Conservation (phyloP, 2,113 vertebrate species). For the Gracilinanus agilis region DNA sequence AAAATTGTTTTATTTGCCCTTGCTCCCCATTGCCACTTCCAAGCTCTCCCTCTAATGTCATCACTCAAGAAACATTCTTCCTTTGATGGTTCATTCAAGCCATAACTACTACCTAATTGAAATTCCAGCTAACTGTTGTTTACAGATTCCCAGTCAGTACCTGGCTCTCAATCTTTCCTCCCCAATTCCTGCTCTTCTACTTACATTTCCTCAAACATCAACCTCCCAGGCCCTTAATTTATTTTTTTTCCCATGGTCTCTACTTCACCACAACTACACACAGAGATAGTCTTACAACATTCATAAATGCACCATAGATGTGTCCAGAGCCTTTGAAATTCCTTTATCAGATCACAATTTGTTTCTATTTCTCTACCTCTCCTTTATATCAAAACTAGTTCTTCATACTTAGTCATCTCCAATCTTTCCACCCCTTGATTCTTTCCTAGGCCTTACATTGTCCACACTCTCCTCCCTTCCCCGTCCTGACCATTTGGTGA, state of each 20-base stretch:
- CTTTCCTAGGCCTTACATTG: not conserved
- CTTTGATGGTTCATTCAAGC: not conserved
- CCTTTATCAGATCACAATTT: too few relatives aligned
- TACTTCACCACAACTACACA: not conserved
- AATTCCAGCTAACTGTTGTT: not conserved
- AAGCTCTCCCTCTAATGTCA: not conserved
- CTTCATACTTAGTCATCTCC: too few relatives aligned
- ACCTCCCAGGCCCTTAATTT: not conserved
- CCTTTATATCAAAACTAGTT: too few relatives aligned
- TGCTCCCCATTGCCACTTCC: conserved; percentile 16
- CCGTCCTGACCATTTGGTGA: not conserved
- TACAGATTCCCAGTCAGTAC: not conserved
- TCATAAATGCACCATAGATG: too few relatives aligned
- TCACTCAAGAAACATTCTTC: not conserved
- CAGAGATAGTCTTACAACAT: too few relatives aligned
- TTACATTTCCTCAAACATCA: not conserved
- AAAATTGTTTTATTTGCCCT: conserved; percentile 5
- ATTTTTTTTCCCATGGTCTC: not conserved
- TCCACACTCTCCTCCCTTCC: not conserved
- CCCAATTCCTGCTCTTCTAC: not conserved
- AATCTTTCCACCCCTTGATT: too few relatives aligned
- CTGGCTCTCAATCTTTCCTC: not conserved
- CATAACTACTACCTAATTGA: not conserved
- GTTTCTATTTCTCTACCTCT: too few relatives aligned
- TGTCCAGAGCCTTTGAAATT: too few relatives aligned